phyloP scores from a whole-genome alignment of 2,888 invertebrate species.

The Drosophila histrio region DNA sequence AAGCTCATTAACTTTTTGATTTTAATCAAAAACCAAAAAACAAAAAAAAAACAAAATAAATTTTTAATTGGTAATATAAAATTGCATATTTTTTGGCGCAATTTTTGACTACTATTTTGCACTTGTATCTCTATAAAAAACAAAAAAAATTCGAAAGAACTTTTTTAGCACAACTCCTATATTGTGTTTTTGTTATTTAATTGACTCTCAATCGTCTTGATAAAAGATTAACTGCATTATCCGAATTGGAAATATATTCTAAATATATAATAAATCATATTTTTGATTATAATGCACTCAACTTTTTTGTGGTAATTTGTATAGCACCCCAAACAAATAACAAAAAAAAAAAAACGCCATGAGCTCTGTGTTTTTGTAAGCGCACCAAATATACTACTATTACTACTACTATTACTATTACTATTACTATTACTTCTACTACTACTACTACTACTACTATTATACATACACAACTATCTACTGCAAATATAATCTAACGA shows the following conservation, averaged over 20 bases:
- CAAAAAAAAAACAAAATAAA: conserved; percentile 38
- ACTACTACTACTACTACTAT: conserved; percentile 19
- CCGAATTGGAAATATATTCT: conserved; percentile 40
- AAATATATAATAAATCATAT: conserved; percentile 68
- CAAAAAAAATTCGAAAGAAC: conserved; percentile 29
- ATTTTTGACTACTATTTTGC: conserved; percentile 81
- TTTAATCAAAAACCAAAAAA: conserved; percentile 29
- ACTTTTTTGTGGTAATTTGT: conserved; percentile 82
- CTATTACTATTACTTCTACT: conserved; percentile 10
- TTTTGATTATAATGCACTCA: conserved; percentile 71
- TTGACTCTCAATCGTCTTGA: conserved; percentile 52
- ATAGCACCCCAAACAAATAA: conserved; percentile 69
- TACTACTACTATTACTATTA: conserved; percentile 24
- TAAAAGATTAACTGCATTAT: conserved; percentile 34
- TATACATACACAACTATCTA: conserved; percentile 24
- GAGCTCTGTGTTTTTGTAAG: conserved; percentile 75
- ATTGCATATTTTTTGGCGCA: conserved; percentile 83
- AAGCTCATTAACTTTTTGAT: conserved; percentile 11
- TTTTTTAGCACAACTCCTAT: conserved; percentile 71
- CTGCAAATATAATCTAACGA: conserved; percentile 41
- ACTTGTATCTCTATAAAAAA: conserved; percentile 67
- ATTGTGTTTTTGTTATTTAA: conserved; percentile 75
- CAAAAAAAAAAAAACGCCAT: conserved; percentile 33
- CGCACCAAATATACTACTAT: conserved; percentile 51
- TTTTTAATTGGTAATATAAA: conserved; percentile 73